Conservation (phyloP, 2,113 vertebrate genomes). For the Hoplias malabaricus region DNA sequence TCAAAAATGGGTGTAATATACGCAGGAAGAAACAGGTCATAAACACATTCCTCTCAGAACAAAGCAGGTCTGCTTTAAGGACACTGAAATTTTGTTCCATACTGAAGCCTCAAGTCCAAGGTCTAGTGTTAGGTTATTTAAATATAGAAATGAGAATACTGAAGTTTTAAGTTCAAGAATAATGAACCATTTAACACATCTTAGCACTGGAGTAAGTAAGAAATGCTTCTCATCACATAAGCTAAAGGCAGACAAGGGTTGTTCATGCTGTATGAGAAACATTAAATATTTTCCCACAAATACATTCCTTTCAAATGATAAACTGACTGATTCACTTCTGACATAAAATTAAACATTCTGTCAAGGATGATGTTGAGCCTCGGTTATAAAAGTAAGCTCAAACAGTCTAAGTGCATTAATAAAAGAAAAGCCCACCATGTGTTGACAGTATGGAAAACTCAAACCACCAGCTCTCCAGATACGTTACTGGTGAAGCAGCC, state of each 20-base stretch:
- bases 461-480: neutral
- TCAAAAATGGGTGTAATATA: constrained; percentile 50
- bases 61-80: constrained; percentile 34
- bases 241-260: no score
- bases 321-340: no score
- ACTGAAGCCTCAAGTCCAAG: constrained; percentile 4
- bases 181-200: no score
- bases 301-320: neutral
- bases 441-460: neutral
- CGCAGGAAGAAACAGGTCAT: constrained; percentile 40
- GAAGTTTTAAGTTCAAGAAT: no score
- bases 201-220: no score
- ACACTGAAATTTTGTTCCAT: neutral
- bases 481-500: neutral
- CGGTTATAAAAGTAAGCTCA: no score
- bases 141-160: no score
- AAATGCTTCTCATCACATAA: no score
- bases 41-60: constrained; percentile 54
- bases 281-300: neutral
- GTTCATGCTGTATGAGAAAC: no score
- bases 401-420: neutral
- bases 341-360: no score
- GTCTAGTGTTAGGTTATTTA: neutral
- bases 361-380: no score
- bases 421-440: neutral